Evolutionary conservation across 2,888 invertebrate species (phyloP), one percentile per base, ranked within the genome.

Genomic region (Drosophila prostipennis): DNA sequence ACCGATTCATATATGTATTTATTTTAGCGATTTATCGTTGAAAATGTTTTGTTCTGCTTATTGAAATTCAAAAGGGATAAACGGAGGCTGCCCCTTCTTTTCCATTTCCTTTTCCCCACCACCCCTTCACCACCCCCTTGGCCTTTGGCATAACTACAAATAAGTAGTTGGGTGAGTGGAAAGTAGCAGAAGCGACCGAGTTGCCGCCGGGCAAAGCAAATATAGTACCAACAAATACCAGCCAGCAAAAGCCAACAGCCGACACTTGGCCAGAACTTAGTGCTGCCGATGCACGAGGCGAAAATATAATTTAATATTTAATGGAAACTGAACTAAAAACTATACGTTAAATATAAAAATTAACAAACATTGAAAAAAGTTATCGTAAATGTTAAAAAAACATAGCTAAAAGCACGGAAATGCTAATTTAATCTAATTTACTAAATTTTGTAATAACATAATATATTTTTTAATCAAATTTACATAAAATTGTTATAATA

Each of bases 11-110:
- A 42, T 46, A 49, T 19, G 34, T 48, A 34, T 63, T 75, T 67
- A 42, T 52, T 53, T 43, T 16, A 59, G 56, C 80, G 80, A 82
- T 86, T 82, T 82, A 85, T 85, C 51, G 78, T 67, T 49, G 60
- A 43, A 77, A 78, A 80, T 77, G 80, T 73, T 82, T 80, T 58
- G 34, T 64, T 56, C 63, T 72, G 84, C 76, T 83, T 83, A 86
- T 86, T 86, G 82, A 82, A 82, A 82, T 86, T 83, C 84, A 77
- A 76, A 76, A 74, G 55, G 67, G 75, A 60, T 65, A 72, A 53
- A 34, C 48, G 53, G 36, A 39, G 29, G 53, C 57, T 43, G 59
- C 77, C 67, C 67, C 68, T 56, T 55, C 32, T 13, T 13, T 2
- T 19, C 7, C 6, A n/a, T n/a, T n/a, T n/a, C n/a, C n/a, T n/a